Evolutionary conservation across 2,113 vertebrate species (phyloP).

Genomic region (Apodemus sylvaticus): DNA sequence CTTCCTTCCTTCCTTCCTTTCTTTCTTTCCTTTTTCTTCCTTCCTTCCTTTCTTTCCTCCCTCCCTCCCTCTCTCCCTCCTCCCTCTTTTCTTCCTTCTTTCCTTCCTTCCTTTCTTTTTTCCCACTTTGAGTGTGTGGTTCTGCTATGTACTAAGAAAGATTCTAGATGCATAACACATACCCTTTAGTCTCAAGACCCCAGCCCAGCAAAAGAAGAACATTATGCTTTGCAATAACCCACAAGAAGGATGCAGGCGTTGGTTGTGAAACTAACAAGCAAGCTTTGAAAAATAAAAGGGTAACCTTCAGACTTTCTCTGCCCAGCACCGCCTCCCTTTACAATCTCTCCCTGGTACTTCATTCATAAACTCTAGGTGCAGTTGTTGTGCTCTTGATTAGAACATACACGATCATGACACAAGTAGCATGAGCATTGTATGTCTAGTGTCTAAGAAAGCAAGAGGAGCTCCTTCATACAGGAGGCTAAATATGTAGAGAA

Average conservation of each 20-base stretch:
- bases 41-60: neutral
- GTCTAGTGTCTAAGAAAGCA: neutral
- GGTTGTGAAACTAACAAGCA: slow-evolving; percentile 58
- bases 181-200: neutral
- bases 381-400: neutral
- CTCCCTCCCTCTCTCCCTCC: too few species aligned
- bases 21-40: neutral
- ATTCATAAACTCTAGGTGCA: slow-evolving; percentile 9
- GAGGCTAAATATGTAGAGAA: neutral
- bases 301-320: slow-evolving; percentile 59
- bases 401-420: neutral
- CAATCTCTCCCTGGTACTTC: neutral
- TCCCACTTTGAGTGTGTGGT: neutral
- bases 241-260: slow-evolving; percentile 43
- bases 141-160: neutral
- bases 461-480: neutral
- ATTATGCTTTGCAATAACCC: slow-evolving; percentile 17
- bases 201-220: neutral
- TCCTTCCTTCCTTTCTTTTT: neutral
- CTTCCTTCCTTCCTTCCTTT: neutral
- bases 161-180: neutral
- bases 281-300: slow-evolving; percentile 57
- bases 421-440: neutral
- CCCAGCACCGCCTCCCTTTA: neutral
- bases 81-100: too few species aligned